Percentiles rank a stretch among this genome's conserved stretches.
phyloP scores from a whole-genome alignment of 2,888 invertebrate genomes.

The Liodrosophila aerea region DNA sequence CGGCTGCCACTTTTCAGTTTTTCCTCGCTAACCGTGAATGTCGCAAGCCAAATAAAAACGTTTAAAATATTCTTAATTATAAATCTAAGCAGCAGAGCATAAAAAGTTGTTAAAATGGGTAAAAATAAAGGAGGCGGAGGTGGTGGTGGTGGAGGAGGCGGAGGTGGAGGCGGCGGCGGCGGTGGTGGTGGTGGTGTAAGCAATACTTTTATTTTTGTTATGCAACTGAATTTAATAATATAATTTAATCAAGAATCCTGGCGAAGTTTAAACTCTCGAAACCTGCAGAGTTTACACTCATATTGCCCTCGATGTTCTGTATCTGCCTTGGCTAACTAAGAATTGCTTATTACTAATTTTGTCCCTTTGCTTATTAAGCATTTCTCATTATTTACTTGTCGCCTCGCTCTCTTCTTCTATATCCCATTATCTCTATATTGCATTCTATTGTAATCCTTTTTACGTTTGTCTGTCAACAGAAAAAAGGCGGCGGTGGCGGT shows the following conservation, averaged over 20 bases:
- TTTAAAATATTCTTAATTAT: slow-evolving; percentile 22
- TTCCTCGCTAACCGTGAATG: slow-evolving; percentile 59
- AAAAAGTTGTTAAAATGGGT: slow-evolving; percentile 62
- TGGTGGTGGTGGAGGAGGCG: slow-evolving; percentile 62
- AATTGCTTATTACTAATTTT: slow-evolving; percentile 11
- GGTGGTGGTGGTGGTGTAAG: slow-evolving; percentile 80
- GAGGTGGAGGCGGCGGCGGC: slow-evolving; percentile 56
- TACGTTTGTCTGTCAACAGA: slow-evolving; percentile 55
- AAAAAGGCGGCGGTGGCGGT: slow-evolving; percentile 70
- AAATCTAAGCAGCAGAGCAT: too few relatives aligned
- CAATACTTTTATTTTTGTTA: slow-evolving; percentile 81
- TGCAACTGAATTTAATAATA: slow-evolving; percentile 60
- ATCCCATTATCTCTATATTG: slow-evolving; percentile 8
- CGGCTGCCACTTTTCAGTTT: slow-evolving; percentile 63
- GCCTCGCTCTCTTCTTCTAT: too few relatives aligned
- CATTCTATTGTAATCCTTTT: slow-evolving; percentile 41
- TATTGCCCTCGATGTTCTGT: too few relatives aligned
- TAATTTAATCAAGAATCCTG: too few relatives aligned
- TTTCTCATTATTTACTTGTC: slow-evolving; percentile 40
- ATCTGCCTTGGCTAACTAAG: background rate
- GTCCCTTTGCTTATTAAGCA: slow-evolving; percentile 35
- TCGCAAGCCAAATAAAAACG: slow-evolving; percentile 50
- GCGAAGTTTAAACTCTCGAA: too few relatives aligned
- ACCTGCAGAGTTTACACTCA: too few relatives aligned
- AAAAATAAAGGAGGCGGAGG: slow-evolving; percentile 79